Evolutionary conservation across 1,140 invertebrate genomes (phyloP).

Genomic region (Glomeris maerens): DNA sequence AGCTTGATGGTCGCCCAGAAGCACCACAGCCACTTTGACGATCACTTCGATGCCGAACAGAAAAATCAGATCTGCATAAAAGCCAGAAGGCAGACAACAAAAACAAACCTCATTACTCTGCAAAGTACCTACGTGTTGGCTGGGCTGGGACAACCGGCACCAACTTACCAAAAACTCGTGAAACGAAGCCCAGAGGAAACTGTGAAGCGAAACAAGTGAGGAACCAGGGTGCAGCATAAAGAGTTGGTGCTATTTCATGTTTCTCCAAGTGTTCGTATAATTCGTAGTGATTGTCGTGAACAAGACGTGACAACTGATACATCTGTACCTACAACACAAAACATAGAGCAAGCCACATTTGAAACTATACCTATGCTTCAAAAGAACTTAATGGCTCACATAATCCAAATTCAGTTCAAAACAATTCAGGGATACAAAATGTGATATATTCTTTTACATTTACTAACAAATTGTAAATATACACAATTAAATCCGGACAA

Average conservation of each 20-base stretch:
- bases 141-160: background rate
- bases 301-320: conserved; percentile 81
- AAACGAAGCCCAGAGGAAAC: conserved; percentile 88
- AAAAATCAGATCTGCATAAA: conserved; percentile 68
- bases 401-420: too few species aligned
- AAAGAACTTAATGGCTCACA: too few species aligned
- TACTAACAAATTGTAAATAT: too few species aligned
- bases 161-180: conserved; percentile 70
- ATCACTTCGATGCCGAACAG: conserved; percentile 75
- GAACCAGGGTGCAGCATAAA: conserved; percentile 93
- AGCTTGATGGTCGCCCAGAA: conserved; percentile 71
- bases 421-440: too few species aligned
- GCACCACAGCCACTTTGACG: conserved; percentile 70
- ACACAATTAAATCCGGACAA: too few species aligned
- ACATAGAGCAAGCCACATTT: conserved; percentile 3
- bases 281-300: conserved; percentile 71
- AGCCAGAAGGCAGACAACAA: conserved; percentile 16
- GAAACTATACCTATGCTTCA: too few species aligned
- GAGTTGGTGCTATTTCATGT: conserved; percentile 75
- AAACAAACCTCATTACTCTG: background rate
- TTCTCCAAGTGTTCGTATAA: conserved; percentile 77
- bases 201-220: conserved; percentile 90
- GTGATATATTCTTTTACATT: too few species aligned
- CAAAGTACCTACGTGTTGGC: background rate
- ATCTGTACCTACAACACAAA: conserved; percentile 48